These are phyloP conservation scores for Anarhynchus alexandrinus DNA, from an alignment of 2,113 vertebrate genomes.

Conservation along the genomic window DNA sequence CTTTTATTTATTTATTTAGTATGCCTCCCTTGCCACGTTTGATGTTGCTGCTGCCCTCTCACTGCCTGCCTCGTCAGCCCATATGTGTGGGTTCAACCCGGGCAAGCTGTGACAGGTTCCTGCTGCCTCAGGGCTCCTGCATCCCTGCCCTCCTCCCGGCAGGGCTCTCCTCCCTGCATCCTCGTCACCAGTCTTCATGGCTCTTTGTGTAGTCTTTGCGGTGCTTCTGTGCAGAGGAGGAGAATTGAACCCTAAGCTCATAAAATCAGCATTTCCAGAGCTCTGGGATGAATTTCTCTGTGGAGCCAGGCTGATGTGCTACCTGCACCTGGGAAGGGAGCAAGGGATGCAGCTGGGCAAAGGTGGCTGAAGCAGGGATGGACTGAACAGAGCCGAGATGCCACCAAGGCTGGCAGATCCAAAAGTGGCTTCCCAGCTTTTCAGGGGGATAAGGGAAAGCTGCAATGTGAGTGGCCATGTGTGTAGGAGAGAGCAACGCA, in stretches of 20 bases:
- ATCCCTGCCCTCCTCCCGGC: neutral
- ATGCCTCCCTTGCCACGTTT: accelerated
- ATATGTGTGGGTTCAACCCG: neutral
- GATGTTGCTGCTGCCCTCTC: neutral
- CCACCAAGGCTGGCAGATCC: neutral
- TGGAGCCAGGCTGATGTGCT: neutral
- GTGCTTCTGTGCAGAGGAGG: neutral
- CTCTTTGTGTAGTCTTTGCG: neutral
- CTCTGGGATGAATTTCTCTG: neutral
- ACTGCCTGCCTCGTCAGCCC: neutral
- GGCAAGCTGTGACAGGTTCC: neutral
- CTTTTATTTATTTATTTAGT: neutral
- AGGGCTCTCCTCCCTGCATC: neutral
- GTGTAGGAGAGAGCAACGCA: neutral
- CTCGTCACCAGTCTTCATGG: neutral
- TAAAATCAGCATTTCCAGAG: neutral
- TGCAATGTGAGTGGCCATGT: neutral
- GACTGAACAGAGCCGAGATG: neutral
- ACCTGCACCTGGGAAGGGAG: neutral
- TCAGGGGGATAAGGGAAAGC: neutral
- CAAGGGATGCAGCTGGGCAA: neutral
- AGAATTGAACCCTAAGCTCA: neutral
- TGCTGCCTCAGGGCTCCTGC: neutral
- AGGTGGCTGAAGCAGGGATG: neutral
- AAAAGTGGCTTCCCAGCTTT: neutral